Percentiles rank a stretch among this genome's conserved stretches.
phyloP scores from a whole-genome alignment of 2,113 vertebrate species.

The Oceanodroma tethys region DNA sequence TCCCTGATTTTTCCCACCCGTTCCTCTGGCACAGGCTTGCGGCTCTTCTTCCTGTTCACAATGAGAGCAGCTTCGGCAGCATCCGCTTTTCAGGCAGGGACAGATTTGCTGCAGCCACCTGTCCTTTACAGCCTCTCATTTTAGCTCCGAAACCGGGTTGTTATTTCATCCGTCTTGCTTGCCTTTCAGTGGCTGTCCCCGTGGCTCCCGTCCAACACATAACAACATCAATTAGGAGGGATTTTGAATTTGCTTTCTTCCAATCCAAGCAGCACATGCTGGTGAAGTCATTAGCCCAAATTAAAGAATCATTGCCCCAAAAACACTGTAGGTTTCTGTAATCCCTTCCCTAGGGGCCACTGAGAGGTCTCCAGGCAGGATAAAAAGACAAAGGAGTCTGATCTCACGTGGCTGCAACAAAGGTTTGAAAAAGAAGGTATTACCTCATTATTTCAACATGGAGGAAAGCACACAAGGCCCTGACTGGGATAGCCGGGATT shows the following conservation, averaged over 20 bases:
- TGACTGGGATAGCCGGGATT: background rate
- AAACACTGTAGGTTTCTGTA: background rate
- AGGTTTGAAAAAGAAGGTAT: background rate
- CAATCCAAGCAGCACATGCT: rapidly evolving
- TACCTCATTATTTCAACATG: background rate
- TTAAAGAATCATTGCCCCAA: background rate
- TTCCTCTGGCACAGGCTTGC: background rate
- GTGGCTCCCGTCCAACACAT: background rate
- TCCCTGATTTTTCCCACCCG: background rate
- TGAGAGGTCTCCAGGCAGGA: background rate
- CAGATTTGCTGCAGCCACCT: background rate
- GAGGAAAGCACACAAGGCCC: background rate
- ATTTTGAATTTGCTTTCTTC: background rate
- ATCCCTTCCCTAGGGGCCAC: background rate
- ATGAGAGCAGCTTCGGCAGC: background rate
- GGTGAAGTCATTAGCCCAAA: background rate
- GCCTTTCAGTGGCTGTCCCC: background rate
- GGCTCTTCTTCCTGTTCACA: background rate
- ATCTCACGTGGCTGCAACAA: background rate
- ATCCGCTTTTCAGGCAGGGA: background rate
- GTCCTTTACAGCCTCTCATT: background rate
- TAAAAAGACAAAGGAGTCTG: background rate
- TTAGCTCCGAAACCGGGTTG: background rate
- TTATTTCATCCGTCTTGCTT: background rate
- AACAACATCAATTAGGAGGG: background rate